These are phyloP conservation scores for Esperia sulphurella DNA, from an alignment of 2,888 invertebrate species.

Conservation along the genomic window DNA sequence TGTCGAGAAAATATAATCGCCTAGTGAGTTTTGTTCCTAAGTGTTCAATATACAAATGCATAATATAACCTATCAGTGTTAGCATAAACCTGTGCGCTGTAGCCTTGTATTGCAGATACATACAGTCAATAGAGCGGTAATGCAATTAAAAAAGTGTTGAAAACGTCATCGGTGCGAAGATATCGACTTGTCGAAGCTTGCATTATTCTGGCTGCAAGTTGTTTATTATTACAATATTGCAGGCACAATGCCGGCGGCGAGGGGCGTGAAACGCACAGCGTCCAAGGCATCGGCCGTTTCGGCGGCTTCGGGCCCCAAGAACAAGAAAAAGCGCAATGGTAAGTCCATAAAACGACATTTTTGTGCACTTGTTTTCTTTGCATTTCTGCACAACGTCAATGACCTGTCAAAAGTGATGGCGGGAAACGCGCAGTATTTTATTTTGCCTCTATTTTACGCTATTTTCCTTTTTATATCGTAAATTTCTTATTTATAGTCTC, in stretches of 20 bases:
- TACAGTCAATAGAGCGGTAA: constrained; percentile 51
- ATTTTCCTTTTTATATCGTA: constrained; percentile 6
- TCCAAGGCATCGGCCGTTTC: constrained; percentile 59
- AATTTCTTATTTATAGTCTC: background rate
- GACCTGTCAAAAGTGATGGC: constrained; percentile 77
- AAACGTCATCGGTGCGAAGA: constrained; percentile 62
- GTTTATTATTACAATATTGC: constrained; percentile 72
- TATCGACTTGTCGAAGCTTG: constrained; percentile 33
- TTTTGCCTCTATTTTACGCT: constrained; percentile 30
- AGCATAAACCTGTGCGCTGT: constrained; percentile 65
- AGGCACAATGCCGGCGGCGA: constrained; percentile 75
- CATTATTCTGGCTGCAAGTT: constrained; percentile 55
- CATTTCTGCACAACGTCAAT: constrained; percentile 68
- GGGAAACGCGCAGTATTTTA: constrained; percentile 58
- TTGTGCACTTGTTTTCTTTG: constrained; percentile 70
- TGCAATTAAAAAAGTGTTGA: constrained; percentile 60
- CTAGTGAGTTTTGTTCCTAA: constrained; percentile 59
- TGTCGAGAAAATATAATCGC: background rate
- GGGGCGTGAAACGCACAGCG: constrained; percentile 72
- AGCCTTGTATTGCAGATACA: constrained; percentile 56
- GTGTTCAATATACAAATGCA: constrained; percentile 72
- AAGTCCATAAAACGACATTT: constrained; percentile 35
- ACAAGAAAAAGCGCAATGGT: constrained; percentile 76
- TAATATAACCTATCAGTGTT: constrained; percentile 74
- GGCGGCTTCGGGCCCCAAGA: constrained; percentile 59